Percentiles rank a stretch among this genome's conserved stretches.
Evolutionary conservation across 2,888 invertebrate species (phyloP).

Genomic region (Meiosimyza decipiens): DNA sequence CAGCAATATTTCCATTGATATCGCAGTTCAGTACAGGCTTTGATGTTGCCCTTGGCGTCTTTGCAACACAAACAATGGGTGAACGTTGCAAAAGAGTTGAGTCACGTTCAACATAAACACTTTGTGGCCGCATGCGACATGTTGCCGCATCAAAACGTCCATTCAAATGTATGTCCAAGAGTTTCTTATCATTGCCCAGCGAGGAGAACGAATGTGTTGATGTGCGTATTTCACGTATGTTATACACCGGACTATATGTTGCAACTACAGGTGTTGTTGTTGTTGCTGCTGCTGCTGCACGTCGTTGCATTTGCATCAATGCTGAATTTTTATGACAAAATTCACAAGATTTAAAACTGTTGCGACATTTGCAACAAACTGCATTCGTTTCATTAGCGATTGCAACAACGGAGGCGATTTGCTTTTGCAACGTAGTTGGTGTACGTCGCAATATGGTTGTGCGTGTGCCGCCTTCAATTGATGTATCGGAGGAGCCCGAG

Average conservation of each 20-base stretch:
- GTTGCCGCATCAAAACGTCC: constrained; percentile 53
- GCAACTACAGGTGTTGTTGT: constrained; percentile 41
- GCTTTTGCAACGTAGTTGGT: constrained; percentile 32
- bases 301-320: constrained; percentile 46
- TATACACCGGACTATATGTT: constrained; percentile 65
- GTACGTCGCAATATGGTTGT: constrained; percentile 43
- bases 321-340: constrained; percentile 60
- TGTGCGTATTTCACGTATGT: constrained; percentile 66
- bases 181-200: constrained; percentile 66
- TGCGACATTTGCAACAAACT: constrained; percentile 56
- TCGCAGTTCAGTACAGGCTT: constrained; percentile 19
- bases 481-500: constrained; percentile 59
- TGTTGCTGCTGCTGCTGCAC: neutral
- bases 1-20: constrained; percentile 45
- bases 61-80: constrained; percentile 17
- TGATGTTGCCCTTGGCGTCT: constrained; percentile 30
- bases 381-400: constrained; percentile 22
- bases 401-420: constrained; percentile 37
- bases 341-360: constrained; percentile 59
- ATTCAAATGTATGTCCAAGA: constrained; percentile 64
- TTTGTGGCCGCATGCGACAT: constrained; percentile 49
- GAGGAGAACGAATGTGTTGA: constrained; percentile 65
- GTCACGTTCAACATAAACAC: constrained; percentile 47
- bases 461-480: constrained; percentile 51
- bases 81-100: constrained; percentile 42